Conservation (phyloP, 2,113 vertebrate species). For the Protobothrops mucrosquamatus region DNA sequence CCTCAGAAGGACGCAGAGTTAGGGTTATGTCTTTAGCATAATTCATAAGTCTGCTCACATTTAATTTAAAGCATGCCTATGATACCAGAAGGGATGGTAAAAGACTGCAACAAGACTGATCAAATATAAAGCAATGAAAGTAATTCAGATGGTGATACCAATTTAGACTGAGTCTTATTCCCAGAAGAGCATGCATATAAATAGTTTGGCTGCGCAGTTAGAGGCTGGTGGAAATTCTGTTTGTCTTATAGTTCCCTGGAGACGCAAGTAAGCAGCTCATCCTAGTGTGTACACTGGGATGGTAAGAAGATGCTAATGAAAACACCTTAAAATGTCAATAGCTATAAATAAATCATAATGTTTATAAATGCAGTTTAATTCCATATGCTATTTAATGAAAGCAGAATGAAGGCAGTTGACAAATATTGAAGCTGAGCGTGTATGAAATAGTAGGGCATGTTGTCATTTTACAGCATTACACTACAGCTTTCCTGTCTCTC, state of each 20-base stretch:
- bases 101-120: background rate
- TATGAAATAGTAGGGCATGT: background rate
- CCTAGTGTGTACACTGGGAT: background rate
- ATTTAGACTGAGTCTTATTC: constrained; percentile 34
- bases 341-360: constrained; percentile 15
- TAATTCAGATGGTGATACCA: constrained; percentile 10
- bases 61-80: background rate
- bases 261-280: constrained; percentile 19
- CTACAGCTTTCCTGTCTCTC: constrained; percentile 22
- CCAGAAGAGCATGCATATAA: background rate
- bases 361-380: constrained; percentile 24
- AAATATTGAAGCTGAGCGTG: constrained; percentile 14
- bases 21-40: background rate
- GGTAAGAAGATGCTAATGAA: constrained; percentile 32
- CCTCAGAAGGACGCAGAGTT: background rate
- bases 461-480: constrained; percentile 28
- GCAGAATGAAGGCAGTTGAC: background rate
- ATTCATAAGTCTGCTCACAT: background rate
- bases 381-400: constrained; percentile 14
- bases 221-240: constrained; percentile 23
- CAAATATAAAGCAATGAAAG: background rate
- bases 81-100: background rate
- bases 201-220: background rate
- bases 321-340: constrained; percentile 25
- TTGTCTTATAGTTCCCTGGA: constrained; percentile 12